Evolutionary conservation across 1,140 invertebrate genomes (phyloP), one percentile per base, ranked within the genome.

Genomic region (Drosophila ambigua): DNA sequence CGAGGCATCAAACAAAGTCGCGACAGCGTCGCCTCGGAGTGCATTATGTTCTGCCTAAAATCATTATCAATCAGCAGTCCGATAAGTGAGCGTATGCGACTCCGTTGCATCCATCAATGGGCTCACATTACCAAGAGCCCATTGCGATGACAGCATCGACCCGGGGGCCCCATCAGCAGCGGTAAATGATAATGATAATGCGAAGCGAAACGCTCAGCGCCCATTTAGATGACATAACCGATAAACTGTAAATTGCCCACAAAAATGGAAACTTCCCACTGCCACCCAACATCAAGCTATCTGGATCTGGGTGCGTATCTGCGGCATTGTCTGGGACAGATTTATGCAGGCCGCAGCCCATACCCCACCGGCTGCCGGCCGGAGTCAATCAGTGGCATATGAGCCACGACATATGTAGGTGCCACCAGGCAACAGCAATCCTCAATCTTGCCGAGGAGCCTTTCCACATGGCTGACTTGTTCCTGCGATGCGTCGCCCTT

Each of bases 171-270:
- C 41, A 72, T 65, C 61, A 55, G 59, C 67, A 61, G 75, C 60
- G 77, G 68, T 84, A 77, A 87, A 87, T 82, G 82, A 82, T 87
- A 87, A 87, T 82, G 82, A 82, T 87, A 87, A 87, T 87, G 78
- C 57, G 57, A 48, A 64, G 68, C 69, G 81, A 85, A 85, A 87
- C 78, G 82, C 82, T 82, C 58, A 68, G 59, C 55, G 78, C 43
- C 78, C 83, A 85, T 85, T 85, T 82, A 87, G 81, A 87, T 85
- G 77, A 82, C 79, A 85, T 85, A 88, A 87, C 71, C 77, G 76
- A 88, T 87, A 87, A 88, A 88, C 79, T 82, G 82, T 75, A 78
- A 87, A 88, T 87, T 88, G 82, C 74, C 78, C 58, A 49, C 54
- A 59, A 52, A 57, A 63, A 75, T 80, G 73, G 48, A 78, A 83